Evolutionary conservation across 1,140 invertebrate species (phyloP).

Genomic region (Octopus sinensis): DNA sequence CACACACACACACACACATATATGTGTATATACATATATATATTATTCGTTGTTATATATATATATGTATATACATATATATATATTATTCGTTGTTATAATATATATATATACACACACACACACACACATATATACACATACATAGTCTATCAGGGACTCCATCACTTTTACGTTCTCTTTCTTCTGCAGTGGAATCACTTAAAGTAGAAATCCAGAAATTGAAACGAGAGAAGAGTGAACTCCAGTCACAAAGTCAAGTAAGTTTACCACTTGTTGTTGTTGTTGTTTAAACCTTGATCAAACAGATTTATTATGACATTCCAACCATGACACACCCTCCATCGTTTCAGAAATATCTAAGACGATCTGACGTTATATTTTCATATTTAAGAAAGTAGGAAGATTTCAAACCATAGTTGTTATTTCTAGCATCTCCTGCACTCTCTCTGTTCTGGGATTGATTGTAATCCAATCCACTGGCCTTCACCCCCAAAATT

Average conservation of each 20-base stretch:
- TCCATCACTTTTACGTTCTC: neutral
- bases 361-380: neutral
- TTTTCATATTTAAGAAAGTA: neutral
- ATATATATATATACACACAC: too few species aligned
- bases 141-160: too few species aligned
- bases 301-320: neutral
- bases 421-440: too few species aligned
- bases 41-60: too few species aligned
- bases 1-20: neutral
- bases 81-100: too few species aligned
- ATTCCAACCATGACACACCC: neutral
- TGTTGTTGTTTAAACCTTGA: neutral
- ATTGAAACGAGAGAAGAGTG: conserved; percentile 29
- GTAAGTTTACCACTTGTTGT: conserved; percentile 19
- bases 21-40: neutral
- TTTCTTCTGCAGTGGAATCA: conserved; percentile 11
- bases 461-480: too few species aligned
- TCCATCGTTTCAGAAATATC: neutral
- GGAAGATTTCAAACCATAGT: neutral
- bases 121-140: too few species aligned
- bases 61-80: too few species aligned
- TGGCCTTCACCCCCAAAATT: too few species aligned
- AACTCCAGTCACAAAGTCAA: conserved; percentile 30
- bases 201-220: conserved; percentile 29
- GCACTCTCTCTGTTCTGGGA: too few species aligned